These are phyloP conservation scores for Tetrao urogallus DNA, from an alignment of 2,113 vertebrate species.

Conservation along the genomic window DNA sequence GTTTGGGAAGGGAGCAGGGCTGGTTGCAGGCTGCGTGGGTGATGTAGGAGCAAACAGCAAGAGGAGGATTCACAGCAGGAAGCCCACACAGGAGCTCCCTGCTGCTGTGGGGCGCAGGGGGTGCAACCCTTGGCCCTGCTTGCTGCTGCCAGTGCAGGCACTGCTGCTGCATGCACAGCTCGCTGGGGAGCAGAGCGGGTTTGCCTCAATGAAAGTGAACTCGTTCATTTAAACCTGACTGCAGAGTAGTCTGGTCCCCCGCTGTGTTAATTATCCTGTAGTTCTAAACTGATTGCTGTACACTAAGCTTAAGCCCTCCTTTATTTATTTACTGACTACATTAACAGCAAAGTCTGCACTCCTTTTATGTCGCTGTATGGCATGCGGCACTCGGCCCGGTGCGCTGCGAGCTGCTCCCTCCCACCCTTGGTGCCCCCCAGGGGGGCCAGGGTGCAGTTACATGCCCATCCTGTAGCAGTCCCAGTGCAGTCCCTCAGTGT, in stretches of 20 bases:
- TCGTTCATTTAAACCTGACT: constrained; percentile 81
- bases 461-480: neutral
- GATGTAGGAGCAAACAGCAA: neutral
- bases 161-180: neutral
- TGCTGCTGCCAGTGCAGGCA: neutral
- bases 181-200: constrained; percentile 61
- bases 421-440: neutral
- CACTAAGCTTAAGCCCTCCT: constrained; percentile 82
- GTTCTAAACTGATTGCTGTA: constrained; percentile 83
- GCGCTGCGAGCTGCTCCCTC: accelerated
- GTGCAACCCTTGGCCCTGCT: neutral
- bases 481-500: neutral
- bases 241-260: constrained; percentile 72
- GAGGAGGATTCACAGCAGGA: neutral
- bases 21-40: neutral
- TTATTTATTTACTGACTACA: constrained; percentile 88
- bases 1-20: neutral
- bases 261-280: constrained; percentile 82
- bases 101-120: neutral
- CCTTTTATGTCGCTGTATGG: constrained; percentile 4
- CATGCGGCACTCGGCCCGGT: neutral
- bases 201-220: constrained; percentile 78
- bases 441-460: neutral
- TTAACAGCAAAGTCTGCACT: constrained; percentile 70
- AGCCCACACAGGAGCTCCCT: neutral